A percentile compares a stretch with the other conserved stretches of the same genome.
Conservation (phyloP, 2,113 vertebrate species). For the Aleadryas rufinucha region DNA sequence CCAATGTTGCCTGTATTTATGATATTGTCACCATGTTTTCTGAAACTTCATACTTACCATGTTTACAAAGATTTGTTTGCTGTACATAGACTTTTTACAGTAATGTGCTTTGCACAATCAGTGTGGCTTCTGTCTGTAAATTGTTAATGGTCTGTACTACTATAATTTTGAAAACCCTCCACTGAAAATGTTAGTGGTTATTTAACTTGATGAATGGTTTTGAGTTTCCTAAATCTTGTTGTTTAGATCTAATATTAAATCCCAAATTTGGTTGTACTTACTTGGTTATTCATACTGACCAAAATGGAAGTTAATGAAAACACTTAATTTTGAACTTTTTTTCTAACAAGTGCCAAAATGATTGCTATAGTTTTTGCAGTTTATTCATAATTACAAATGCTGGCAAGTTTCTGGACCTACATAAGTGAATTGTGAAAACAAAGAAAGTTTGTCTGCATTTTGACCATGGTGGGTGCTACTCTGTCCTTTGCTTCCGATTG, state of each 20-base stretch:
- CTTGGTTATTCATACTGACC: slow-evolving; percentile 49
- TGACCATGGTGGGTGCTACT: slow-evolving; percentile 74
- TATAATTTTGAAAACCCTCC: slow-evolving; percentile 80
- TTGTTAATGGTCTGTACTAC: slow-evolving; percentile 86
- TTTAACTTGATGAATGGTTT: slow-evolving; percentile 89
- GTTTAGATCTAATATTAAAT: slow-evolving; percentile 54
- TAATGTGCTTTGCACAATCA: slow-evolving; percentile 93
- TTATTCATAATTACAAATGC: slow-evolving; percentile 32
- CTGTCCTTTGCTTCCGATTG: slow-evolving; percentile 68
- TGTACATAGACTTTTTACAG: slow-evolving; percentile 97
- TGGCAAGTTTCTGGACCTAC: slow-evolving; percentile 54
- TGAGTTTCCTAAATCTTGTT: slow-evolving; percentile 75
- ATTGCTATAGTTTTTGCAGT: slow-evolving; percentile 55
- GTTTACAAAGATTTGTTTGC: slow-evolving; percentile 96
- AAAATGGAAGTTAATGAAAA: slow-evolving; percentile 41
- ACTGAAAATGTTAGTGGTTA: slow-evolving; percentile 85
- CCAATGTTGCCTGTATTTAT: slow-evolving; percentile 95
- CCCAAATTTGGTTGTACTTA: slow-evolving; percentile 50
- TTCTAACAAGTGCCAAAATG: slow-evolving; percentile 63
- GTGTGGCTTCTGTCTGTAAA: slow-evolving; percentile 87
- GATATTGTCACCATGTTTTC: slow-evolving; percentile 86
- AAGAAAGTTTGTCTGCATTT: slow-evolving; percentile 47
- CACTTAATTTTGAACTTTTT: slow-evolving; percentile 38
- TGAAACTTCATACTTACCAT: slow-evolving; percentile 91
- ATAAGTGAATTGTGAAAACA: slow-evolving; percentile 27